A percentile compares a stretch with the other conserved stretches of the same genome.
Conservation (phyloP, 2,113 vertebrate species). For the Sminthopsis crassicaudata region DNA sequence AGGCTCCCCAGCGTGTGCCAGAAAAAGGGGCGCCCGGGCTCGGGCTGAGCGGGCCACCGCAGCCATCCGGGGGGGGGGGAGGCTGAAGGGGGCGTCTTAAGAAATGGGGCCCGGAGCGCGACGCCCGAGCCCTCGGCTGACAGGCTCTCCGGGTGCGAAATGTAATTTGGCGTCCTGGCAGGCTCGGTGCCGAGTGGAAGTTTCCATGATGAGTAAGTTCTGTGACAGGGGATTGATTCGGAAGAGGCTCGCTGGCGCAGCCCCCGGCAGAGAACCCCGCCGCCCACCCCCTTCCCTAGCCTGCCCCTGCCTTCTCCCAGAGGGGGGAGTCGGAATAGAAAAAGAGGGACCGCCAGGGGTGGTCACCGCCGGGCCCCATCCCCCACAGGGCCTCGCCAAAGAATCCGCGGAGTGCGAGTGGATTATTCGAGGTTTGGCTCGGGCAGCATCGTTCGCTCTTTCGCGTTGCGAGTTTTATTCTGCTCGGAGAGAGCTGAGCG, state of each 20-base stretch:
- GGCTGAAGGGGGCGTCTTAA: not conserved
- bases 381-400: not conserved
- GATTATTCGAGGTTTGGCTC: not conserved
- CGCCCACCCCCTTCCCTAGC: conserved; percentile 12
- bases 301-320: not conserved
- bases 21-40: conserved; percentile 14
- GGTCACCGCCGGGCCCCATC: not conserved
- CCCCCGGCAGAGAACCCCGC: not conserved
- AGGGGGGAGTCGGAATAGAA: not conserved
- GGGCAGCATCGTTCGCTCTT: not conserved
- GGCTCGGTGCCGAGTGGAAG: conserved; percentile 78
- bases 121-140: conserved; percentile 61
- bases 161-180: conserved; percentile 76
- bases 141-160: conserved; percentile 71
- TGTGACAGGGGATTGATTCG: conserved; percentile 69
- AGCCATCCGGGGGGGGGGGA: not conserved
- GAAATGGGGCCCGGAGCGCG: conserved; percentile 31
- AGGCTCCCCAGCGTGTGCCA: not conserved
- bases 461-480: conserved; percentile 35
- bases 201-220: conserved; percentile 84
- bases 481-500: not conserved
- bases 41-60: not conserved
- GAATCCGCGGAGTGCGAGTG: not conserved
- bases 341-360: not conserved
- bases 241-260: conserved; percentile 67